Conservation (phyloP, 2,797 vertebrate species). For the Craterocephalus amniculus region DNA sequence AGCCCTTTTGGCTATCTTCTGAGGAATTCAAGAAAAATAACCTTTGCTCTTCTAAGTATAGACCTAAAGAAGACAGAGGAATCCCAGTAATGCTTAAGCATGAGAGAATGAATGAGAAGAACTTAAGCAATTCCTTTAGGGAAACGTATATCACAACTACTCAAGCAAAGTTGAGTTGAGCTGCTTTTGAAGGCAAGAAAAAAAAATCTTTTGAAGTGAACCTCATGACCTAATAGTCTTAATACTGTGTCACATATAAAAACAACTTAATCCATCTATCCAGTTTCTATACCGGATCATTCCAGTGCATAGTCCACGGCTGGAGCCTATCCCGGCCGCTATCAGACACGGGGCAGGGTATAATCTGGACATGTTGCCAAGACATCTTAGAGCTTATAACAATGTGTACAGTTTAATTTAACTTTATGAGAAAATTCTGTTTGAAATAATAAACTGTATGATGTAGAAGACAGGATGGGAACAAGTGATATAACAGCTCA, state of each 20-base stretch:
- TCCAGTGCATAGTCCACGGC: too few relatives aligned
- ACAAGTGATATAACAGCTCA: constrained; percentile 13
- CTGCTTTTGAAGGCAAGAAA: constrained; percentile 26
- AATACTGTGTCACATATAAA: constrained; percentile 12
- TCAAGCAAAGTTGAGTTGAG: background rate
- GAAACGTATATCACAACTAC: background rate
- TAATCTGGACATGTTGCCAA: background rate
- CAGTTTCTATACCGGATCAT: background rate
- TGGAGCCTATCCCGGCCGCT: background rate
- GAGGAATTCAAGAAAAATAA: constrained; percentile 55
- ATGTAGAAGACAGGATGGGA: background rate
- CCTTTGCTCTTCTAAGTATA: constrained; percentile 53
- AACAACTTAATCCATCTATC: background rate
- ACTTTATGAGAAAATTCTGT: background rate
- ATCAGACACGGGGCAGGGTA: background rate
- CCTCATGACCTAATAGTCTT: background rate
- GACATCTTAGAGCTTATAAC: background rate
- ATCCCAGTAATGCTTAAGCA: constrained; percentile 49
- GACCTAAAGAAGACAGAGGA: constrained; percentile 51
- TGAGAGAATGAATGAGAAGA: constrained; percentile 18
- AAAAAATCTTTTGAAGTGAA: constrained; percentile 16
- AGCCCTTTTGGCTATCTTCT: constrained; percentile 19
- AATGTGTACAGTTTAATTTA: constrained; percentile 3
- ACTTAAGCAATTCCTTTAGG: constrained; percentile 8
- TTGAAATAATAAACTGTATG: background rate